These are phyloP conservation scores for Tiliacea aurago DNA, from an alignment of 2,888 invertebrate genomes.

Conservation along the genomic window DNA sequence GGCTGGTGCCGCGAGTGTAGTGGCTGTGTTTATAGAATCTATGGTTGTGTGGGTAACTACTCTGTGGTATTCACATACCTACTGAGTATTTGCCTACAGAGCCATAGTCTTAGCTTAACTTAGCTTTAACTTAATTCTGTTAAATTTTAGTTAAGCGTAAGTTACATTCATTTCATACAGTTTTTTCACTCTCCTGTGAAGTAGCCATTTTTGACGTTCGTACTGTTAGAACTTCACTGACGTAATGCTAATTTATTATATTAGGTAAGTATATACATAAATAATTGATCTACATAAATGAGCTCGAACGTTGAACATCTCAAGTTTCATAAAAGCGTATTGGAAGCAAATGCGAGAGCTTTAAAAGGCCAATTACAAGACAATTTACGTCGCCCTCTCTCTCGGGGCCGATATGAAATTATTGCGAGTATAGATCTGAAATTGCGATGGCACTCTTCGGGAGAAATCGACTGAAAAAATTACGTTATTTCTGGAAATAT, in stretches of 20 bases:
- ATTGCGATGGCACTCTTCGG: slow-evolving; percentile 71
- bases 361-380: slow-evolving; percentile 89
- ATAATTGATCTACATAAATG: slow-evolving; percentile 37
- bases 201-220: no score
- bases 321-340: slow-evolving; percentile 79
- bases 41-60: no score
- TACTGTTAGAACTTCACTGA: no score
- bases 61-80: no score
- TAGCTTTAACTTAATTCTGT: no score
- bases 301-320: slow-evolving; percentile 65
- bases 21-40: no score
- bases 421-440: slow-evolving; percentile 78
- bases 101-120: no score
- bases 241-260: slow-evolving; percentile 27
- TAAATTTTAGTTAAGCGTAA: no score
- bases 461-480: slow-evolving; percentile 74
- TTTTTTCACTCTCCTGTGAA: no score
- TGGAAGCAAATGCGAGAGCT: slow-evolving; percentile 79
- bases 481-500: slow-evolving; percentile 38
- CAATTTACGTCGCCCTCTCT: slow-evolving; percentile 83
- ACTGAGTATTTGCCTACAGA: no score
- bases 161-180: no score
- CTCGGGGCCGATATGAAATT: slow-evolving; percentile 81
- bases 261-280: slow-evolving; percentile 27
- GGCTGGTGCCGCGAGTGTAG: no score